A percentile compares a stretch with the other conserved stretches of the same genome.
phyloP scores from a whole-genome alignment of 2,797 vertebrate genomes.

The Garrulus glandarius region DNA sequence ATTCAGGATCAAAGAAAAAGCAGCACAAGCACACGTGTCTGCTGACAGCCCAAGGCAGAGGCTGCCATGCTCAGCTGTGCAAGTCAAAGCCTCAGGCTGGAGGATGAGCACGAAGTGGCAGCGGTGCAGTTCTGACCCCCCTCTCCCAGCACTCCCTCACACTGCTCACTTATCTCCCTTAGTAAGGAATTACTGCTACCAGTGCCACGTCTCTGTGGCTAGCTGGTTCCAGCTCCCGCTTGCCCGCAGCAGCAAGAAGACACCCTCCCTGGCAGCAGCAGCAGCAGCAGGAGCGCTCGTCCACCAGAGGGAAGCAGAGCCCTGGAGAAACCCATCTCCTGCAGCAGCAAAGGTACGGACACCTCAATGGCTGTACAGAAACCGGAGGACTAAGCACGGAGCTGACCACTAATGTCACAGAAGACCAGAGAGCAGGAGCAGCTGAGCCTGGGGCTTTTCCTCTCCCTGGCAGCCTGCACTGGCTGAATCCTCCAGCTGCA shows the following conservation, averaged over 20 bases:
- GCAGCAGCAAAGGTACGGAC: neutral
- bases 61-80: neutral
- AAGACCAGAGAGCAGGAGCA: neutral
- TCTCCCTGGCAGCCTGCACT: neutral
- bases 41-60: neutral
- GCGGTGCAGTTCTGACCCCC: fast-evolving
- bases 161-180: fast-evolving
- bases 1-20: neutral
- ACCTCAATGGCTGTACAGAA: neutral
- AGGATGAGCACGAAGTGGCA: neutral
- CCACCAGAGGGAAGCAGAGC: conserved; percentile 37
- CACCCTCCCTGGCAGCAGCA: neutral
- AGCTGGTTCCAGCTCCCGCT: neutral
- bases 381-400: neutral
- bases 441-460: neutral
- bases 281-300: neutral
- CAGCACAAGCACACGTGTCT: neutral
- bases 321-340: neutral
- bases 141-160: neutral
- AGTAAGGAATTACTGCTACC: neutral
- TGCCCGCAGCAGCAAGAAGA: neutral
- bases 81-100: neutral
- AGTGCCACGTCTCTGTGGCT: neutral
- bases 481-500: neutral
- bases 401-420: neutral